Evolutionary conservation across 64 coral and sea anemone genomes (phyloP), one percentile per base, ranked within the genome.

Genomic region (Pocillopora verrucosa): DNA sequence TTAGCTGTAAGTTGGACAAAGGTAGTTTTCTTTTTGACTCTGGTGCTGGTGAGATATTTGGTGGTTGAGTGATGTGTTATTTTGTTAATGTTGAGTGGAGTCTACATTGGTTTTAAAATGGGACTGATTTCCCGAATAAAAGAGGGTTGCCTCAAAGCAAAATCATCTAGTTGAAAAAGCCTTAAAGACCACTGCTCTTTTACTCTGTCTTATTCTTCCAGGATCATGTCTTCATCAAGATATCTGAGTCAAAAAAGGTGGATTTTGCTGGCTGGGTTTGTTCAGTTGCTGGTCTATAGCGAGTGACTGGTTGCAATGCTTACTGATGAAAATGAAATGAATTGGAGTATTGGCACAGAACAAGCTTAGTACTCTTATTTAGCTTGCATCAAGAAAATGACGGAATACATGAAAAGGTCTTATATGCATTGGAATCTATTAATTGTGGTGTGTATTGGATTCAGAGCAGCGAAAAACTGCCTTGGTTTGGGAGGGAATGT

Each of bases 241-340:
- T 92, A 63, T 77, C 88, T 59, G 96, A 98, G 59, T 65, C 80
- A 24, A 78, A 75, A 72, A 89, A 63, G 45, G 90, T 98, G 9
- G 96, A 98, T 80, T 98, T 98, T 91, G 92, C 93, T 61, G 92
- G 96, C 16, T 98, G 90, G 90, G 96, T 98, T 51, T 96, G 89
- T 75, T 89, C 89, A 45, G 79, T 89, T 25, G 87, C 87, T 72
- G 87, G 87, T 16, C 91, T 93, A 65, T 87, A 93, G 74, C 87
- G 73, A 75, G 72, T 79, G 9, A 13, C 59, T 67, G 34, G 20
- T 51, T 51, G 41, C 41, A 51, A 51, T 51, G 7, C 17, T 3
- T 11, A 13, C 4, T 24, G 56, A 59, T 61, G 4, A 62, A 62
- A 80, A 80, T 62, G 56, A 62, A 80, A 58, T 69, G 65, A 80